These are phyloP conservation scores for Phycodurus eques DNA, from an alignment of 2,113 vertebrate species.

Conservation along the genomic window DNA sequence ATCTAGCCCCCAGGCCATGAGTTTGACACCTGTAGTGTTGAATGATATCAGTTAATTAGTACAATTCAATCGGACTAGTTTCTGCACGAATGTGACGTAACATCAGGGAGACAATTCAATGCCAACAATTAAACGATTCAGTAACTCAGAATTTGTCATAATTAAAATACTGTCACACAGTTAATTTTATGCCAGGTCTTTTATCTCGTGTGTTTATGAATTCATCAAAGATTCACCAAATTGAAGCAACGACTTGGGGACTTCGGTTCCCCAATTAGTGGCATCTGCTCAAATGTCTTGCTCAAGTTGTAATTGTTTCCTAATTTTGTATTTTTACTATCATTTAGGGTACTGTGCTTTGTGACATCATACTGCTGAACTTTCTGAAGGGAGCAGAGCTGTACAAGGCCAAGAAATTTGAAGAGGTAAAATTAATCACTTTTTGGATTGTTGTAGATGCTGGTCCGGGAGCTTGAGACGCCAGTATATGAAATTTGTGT, in stretches of 20 bases:
- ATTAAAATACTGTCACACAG: background rate
- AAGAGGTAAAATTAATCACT: slow-evolving; percentile 77
- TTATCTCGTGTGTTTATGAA: background rate
- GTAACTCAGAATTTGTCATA: background rate
- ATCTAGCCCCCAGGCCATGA: no score
- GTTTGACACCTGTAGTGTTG: no score
- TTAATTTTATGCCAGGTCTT: background rate
- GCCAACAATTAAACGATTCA: background rate
- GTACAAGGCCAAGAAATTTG: slow-evolving; percentile 95
- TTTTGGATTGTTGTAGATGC: background rate
- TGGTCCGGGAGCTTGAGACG: background rate
- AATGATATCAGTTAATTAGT: background rate
- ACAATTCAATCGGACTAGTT: background rate
- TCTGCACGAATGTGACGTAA: background rate
- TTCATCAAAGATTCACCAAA: background rate
- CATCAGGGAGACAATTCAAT: background rate
- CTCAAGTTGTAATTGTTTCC: background rate
- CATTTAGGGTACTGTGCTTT: slow-evolving; percentile 86
- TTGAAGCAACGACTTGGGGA: background rate
- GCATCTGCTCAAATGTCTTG: background rate
- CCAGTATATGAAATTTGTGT: background rate
- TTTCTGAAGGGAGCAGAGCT: slow-evolving; percentile 92
- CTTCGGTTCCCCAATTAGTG: background rate
- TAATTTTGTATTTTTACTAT: background rate
- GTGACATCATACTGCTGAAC: slow-evolving; percentile 93